Conservation (phyloP, 1,140 invertebrate species). For the Cydia pomonella region DNA sequence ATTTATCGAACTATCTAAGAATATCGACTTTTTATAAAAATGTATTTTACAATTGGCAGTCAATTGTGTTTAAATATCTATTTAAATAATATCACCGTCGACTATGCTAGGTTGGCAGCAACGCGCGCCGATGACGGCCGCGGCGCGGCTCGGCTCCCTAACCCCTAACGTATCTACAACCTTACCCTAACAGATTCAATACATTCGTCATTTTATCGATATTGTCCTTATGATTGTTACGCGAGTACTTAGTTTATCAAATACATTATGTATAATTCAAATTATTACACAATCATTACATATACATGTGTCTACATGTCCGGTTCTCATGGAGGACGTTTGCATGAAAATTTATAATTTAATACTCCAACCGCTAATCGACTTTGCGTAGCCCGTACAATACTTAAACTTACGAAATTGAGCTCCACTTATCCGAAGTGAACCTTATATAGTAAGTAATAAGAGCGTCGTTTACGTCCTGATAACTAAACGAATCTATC, state of each 20-base stretch:
- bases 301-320: conserved; percentile 64
- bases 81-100: conserved; percentile 73
- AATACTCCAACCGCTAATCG: conserved; percentile 55
- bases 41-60: conserved; percentile 77
- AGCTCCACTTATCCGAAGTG: conserved; percentile 78
- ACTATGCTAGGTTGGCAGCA: conserved; percentile 63
- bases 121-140: conserved; percentile 46
- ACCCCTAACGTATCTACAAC: conserved; percentile 68
- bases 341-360: conserved; percentile 63
- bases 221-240: conserved; percentile 80
- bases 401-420: conserved; percentile 76
- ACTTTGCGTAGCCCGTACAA: conserved; percentile 61
- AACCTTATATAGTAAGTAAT: conserved; percentile 58
- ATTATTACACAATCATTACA: conserved; percentile 61
- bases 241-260: conserved; percentile 78
- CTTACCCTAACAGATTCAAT: conserved; percentile 69
- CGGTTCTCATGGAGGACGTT: conserved; percentile 68
- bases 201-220: conserved; percentile 74
- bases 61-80: conserved; percentile 74
- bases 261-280: conserved; percentile 73
- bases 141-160: conserved; percentile 47
- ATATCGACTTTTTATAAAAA: conserved; percentile 77
- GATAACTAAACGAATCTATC: conserved; percentile 47
- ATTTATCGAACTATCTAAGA: conserved; percentile 77
- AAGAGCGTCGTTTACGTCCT: conserved; percentile 44